phyloP scores from a whole-genome alignment of 2,888 invertebrate species.

The Caenorhabditis virilis region DNA sequence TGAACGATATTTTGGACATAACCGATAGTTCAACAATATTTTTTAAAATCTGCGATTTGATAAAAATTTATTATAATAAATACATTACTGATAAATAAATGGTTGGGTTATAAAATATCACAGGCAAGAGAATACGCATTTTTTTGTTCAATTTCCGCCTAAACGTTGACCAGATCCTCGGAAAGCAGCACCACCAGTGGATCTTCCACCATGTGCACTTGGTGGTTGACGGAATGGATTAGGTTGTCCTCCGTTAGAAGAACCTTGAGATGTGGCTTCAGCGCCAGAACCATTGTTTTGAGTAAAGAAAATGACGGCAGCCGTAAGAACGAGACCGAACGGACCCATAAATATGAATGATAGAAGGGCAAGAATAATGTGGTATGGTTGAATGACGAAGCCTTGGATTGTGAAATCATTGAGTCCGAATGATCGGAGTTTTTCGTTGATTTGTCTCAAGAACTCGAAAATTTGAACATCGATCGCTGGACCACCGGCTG shows the following conservation, averaged over 20 bases:
- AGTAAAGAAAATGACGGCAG: slow-evolving; percentile 28
- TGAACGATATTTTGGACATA: no score
- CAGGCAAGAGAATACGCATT: background rate
- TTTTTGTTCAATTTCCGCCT: slow-evolving; percentile 18
- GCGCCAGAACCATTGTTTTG: slow-evolving; percentile 14
- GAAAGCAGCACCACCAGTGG: no score
- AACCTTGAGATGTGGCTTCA: background rate
- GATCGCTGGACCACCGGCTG: background rate
- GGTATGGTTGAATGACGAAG: slow-evolving; percentile 38
- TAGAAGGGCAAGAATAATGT: slow-evolving; percentile 18
- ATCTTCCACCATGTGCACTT: background rate
- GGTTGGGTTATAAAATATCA: background rate
- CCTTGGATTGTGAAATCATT: slow-evolving; percentile 16
- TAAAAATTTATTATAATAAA: background rate
- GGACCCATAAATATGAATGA: slow-evolving; percentile 41
- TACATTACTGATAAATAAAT: background rate
- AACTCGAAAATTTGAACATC: slow-evolving; percentile 6
- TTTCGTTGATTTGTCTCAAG: slow-evolving; percentile 11
- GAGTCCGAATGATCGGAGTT: slow-evolving; percentile 30
- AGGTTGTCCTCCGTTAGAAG: background rate
- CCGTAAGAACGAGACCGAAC: slow-evolving; percentile 31
- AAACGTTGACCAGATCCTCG: slow-evolving; percentile 40
- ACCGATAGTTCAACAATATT: no score
- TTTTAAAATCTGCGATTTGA: slow-evolving; percentile 2
- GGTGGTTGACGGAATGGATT: slow-evolving; percentile 14